Conservation (phyloP, 2,888 invertebrate species). For the Sabatieria punctata region DNA sequence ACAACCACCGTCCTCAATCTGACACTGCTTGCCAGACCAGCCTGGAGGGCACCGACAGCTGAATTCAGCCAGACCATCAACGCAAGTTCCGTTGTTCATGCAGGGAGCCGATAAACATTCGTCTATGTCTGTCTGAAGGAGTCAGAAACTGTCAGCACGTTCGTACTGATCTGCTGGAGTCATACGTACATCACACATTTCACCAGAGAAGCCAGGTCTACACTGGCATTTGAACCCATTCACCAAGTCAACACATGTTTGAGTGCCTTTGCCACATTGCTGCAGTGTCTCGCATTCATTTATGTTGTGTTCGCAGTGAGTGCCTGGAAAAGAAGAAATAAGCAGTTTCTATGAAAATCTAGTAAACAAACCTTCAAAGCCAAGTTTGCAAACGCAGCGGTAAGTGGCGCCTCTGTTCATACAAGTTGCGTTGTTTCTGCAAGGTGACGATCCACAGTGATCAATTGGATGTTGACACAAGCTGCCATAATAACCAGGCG, state of each 20-base stretch:
- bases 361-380: conserved; percentile 48
- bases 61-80: conserved; percentile 49
- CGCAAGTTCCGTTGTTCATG: conserved; percentile 48
- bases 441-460: conserved; percentile 57
- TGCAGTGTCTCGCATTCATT: conserved; percentile 57
- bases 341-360: background rate
- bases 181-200: conserved; percentile 50
- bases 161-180: background rate
- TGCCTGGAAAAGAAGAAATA: conserved; percentile 69
- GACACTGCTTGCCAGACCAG: conserved; percentile 61
- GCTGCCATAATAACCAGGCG: conserved; percentile 81
- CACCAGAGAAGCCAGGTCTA: conserved; percentile 66
- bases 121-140: conserved; percentile 54
- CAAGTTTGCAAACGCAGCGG: conserved; percentile 75
- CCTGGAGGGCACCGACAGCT: conserved; percentile 93
- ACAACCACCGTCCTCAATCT: conserved; percentile 70
- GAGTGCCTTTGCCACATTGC: conserved; percentile 50
- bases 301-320: conserved; percentile 63
- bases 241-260: conserved; percentile 61
- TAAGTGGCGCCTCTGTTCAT: conserved; percentile 78
- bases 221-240: conserved; percentile 57
- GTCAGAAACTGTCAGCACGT: background rate
- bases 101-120: conserved; percentile 70
- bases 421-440: conserved; percentile 29
- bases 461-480: conserved; percentile 70